A percentile compares a stretch with the other conserved stretches of the same genome.
phyloP scores from a whole-genome alignment of 2,888 invertebrate genomes.

The Heliconius ismenius region DNA sequence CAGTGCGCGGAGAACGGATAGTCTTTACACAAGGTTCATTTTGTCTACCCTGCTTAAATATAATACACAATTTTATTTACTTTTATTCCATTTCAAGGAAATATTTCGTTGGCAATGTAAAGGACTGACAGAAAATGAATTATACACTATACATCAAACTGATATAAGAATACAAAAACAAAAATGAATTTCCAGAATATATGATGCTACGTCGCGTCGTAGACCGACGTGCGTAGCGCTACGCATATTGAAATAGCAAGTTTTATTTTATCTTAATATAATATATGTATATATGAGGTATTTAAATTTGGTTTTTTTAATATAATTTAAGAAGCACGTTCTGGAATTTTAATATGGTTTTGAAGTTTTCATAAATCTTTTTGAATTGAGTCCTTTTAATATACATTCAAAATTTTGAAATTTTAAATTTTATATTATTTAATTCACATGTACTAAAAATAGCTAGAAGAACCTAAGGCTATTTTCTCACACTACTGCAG shows the following conservation, averaged over 20 bases:
- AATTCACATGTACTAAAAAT: neutral
- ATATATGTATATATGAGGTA: neutral
- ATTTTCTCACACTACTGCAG: too few species aligned
- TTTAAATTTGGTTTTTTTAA: constrained; percentile 5
- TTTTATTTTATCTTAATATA: constrained; percentile 9
- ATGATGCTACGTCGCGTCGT: constrained; percentile 17
- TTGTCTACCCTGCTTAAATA: neutral
- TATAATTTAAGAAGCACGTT: constrained; percentile 3
- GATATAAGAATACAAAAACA: constrained; percentile 11
- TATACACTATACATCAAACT: constrained; percentile 16
- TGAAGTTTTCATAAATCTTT: neutral
- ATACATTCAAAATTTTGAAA: neutral
- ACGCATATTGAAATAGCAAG: constrained; percentile 11
- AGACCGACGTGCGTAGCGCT: constrained; percentile 17
- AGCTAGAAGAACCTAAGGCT: too few species aligned
- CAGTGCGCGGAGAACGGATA: too few species aligned
- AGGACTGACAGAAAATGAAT: constrained; percentile 11
- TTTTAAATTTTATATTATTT: neutral
- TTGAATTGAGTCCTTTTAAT: neutral
- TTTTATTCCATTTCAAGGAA: neutral
- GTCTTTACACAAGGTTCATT: too few species aligned
- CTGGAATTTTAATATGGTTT: neutral
- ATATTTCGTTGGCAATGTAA: constrained; percentile 7
- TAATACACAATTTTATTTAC: neutral
- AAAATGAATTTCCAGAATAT: constrained; percentile 17